Percentiles rank a stretch among this genome's conserved stretches.
phyloP scores from a whole-genome alignment of 92 coral and sea anemone genomes.

The Metridium senile region DNA sequence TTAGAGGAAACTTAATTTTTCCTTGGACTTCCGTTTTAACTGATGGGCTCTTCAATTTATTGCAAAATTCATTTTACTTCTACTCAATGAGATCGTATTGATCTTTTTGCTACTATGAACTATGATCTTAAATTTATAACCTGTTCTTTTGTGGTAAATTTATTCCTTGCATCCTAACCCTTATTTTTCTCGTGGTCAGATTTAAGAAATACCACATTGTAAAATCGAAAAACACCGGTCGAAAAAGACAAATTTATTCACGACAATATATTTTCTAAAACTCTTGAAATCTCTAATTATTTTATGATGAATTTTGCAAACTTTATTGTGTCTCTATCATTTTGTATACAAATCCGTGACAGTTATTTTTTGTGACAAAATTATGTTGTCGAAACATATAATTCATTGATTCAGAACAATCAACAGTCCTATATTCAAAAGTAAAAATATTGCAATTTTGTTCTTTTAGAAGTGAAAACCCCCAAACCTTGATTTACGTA shows the following conservation, averaged over 20 bases:
- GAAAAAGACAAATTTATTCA: background rate
- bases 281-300: background rate
- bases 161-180: background rate
- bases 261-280: background rate
- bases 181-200: background rate
- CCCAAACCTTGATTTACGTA: too few species aligned
- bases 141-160: background rate
- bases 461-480: too few species aligned
- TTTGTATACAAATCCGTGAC: too few species aligned
- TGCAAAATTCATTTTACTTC: slow-evolving; percentile 9
- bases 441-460: too few species aligned
- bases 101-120: background rate
- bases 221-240: background rate
- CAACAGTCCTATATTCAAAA: too few species aligned
- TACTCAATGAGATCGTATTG: background rate
- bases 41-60: slow-evolving; percentile 1
- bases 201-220: background rate
- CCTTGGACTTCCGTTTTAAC: slow-evolving; percentile 26
- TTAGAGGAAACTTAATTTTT: slow-evolving; percentile 19
- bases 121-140: background rate
- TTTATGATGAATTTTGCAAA: too few species aligned
- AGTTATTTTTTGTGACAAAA: background rate
- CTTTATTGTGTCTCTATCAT: too few species aligned
- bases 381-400: too few species aligned
- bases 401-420: too few species aligned